phyloP scores from a whole-genome alignment of 2,888 invertebrate species.

The Exephanes ischioxanthus region DNA sequence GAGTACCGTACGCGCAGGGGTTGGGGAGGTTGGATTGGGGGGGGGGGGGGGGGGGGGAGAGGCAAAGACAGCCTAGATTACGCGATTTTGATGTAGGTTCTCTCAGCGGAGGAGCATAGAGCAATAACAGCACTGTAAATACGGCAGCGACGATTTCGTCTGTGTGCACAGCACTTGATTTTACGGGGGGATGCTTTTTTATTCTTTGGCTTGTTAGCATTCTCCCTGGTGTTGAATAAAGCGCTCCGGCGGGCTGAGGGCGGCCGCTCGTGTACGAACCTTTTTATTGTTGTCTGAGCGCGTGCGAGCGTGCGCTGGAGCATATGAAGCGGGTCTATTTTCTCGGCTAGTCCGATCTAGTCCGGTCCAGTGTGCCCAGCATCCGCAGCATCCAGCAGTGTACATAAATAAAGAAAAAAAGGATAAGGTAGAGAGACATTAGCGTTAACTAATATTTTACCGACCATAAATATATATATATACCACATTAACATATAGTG shows the following conservation, averaged over 20 bases:
- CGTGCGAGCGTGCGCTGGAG: constrained; percentile 43
- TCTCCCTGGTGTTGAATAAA: constrained; percentile 65
- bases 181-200: constrained; percentile 71
- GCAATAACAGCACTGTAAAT: constrained; percentile 84
- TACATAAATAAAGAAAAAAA: constrained; percentile 58
- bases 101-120: constrained; percentile 68
- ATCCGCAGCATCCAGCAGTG: constrained; percentile 49
- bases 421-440: constrained; percentile 60
- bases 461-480: constrained; percentile 35
- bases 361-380: constrained; percentile 31
- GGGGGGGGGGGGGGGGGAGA: neutral
- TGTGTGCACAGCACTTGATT: constrained; percentile 83
- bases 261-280: constrained; percentile 52
- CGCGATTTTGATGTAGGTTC: constrained; percentile 63
- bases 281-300: constrained; percentile 60
- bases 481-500: constrained; percentile 19
- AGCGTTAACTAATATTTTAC: constrained; percentile 61
- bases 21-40: no score
- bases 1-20: neutral
- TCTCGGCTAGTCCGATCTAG: constrained; percentile 41
- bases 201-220: constrained; percentile 28
- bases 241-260: constrained; percentile 59
- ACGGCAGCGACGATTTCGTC: constrained; percentile 79
- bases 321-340: constrained; percentile 37
- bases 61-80: constrained; percentile 42